A percentile compares a stretch with the other conserved stretches of the same genome.
Evolutionary conservation across 2,113 vertebrate genomes (phyloP).

Genomic region (Actenoides hombroni): DNA sequence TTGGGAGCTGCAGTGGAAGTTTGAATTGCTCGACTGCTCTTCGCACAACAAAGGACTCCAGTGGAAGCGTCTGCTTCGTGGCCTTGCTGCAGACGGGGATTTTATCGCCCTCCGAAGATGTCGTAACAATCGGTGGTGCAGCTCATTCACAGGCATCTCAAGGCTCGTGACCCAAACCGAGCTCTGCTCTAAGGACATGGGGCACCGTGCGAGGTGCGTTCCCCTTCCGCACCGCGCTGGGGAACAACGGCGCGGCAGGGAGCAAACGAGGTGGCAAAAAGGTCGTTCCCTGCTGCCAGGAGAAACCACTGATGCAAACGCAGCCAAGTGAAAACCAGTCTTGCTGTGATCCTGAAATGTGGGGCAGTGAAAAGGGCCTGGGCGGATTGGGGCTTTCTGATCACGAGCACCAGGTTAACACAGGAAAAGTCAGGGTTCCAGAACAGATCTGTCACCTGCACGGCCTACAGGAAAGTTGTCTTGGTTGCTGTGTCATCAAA

Average conservation of each 20-base stretch:
- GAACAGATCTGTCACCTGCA: neutral
- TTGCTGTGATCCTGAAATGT: neutral
- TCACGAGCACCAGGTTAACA: neutral
- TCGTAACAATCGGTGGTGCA: neutral
- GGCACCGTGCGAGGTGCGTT: fast-evolving
- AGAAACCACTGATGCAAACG: neutral
- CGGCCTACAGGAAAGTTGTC: neutral
- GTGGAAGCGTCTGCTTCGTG: neutral
- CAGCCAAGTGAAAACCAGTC: neutral
- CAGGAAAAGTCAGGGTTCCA: neutral
- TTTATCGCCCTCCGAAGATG: neutral
- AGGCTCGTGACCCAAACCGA: neutral
- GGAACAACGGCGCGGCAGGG: neutral
- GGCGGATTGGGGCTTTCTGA: neutral
- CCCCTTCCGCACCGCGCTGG: neutral
- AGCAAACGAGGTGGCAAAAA: neutral
- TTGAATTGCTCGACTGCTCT: neutral
- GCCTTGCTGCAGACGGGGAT: neutral
- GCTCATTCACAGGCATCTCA: neutral
- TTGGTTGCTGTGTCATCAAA: neutral
- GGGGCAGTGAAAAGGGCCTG: neutral
- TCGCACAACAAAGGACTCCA: neutral
- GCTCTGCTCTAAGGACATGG: neutral
- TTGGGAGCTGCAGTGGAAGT: neutral
- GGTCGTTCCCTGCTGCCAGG: neutral